phyloP scores from a whole-genome alignment of 2,113 vertebrate genomes.

The Camelus bactrianus region DNA sequence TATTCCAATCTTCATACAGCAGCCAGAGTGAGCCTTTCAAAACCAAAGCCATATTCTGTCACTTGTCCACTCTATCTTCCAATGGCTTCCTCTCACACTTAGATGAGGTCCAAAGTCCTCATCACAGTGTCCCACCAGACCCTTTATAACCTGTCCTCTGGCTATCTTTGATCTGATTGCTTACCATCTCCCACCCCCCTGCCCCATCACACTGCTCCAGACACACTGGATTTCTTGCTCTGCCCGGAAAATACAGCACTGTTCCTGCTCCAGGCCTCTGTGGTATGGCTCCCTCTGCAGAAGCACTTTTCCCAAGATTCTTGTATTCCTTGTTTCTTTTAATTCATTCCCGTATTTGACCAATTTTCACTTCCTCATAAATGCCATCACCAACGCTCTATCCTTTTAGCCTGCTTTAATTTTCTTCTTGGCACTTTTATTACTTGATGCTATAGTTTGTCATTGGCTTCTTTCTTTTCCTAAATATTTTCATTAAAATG shows the following conservation, averaged over 20 bases:
- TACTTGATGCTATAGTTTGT: background rate
- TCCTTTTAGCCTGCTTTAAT: background rate
- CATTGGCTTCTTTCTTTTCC: background rate
- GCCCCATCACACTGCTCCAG: background rate
- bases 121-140: background rate
- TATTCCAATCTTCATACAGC: background rate
- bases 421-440: background rate
- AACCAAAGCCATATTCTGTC: background rate
- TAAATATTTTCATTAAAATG: background rate
- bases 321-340: background rate
- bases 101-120: background rate
- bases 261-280: background rate
- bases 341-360: background rate
- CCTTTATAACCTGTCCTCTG: background rate
- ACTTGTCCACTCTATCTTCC: background rate
- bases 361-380: background rate
- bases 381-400: background rate
- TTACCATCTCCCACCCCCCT: background rate
- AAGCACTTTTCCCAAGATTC: background rate
- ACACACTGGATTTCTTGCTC: background rate
- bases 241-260: background rate
- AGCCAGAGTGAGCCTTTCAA: background rate
- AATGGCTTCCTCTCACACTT: background rate
- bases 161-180: background rate
- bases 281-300: background rate